Conservation (phyloP, 2,113 vertebrate genomes). For the Chaetodon trifascialis region DNA sequence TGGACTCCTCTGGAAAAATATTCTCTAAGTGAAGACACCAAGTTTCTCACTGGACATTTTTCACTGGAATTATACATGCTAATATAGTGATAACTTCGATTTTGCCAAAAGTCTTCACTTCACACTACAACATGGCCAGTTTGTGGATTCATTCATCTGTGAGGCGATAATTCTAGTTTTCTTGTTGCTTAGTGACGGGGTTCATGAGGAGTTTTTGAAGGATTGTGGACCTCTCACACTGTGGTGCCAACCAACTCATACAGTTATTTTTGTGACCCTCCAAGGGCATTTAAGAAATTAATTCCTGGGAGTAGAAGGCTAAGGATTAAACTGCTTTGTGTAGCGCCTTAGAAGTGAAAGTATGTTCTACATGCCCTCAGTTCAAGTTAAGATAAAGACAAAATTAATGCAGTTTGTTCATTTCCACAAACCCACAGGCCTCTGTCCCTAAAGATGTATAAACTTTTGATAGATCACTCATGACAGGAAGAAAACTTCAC, state of each 20-base stretch:
- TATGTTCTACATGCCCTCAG: neutral
- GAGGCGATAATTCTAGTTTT: neutral
- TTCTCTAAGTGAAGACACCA: too few relatives aligned
- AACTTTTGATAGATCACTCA: constrained; percentile 28
- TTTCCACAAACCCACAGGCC: constrained; percentile 30
- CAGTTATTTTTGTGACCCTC: constrained; percentile 21
- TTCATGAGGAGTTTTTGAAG: constrained; percentile 25
- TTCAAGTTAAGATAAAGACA: constrained; percentile 32
- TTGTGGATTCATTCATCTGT: too few relatives aligned
- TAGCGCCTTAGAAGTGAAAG: constrained; percentile 9
- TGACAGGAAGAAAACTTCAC: too few relatives aligned
- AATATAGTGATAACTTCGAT: too few relatives aligned
- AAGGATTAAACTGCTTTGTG: constrained; percentile 19
- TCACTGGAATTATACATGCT: too few relatives aligned
- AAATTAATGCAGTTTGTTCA: constrained; percentile 44
- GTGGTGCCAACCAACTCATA: constrained; percentile 10
- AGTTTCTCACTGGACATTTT: too few relatives aligned
- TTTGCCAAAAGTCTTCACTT: too few relatives aligned
- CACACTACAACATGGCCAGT: too few relatives aligned
- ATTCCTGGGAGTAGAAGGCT: neutral
- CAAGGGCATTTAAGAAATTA: constrained; percentile 4
- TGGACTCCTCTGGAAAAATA: too few relatives aligned
- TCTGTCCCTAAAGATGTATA: constrained; percentile 19
- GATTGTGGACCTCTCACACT: constrained; percentile 6
- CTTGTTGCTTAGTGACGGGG: constrained; percentile 54